Percentiles rank a stretch among this genome's conserved stretches.
phyloP scores from a whole-genome alignment of 2,888 invertebrate genomes.

The Yponomeuta plumbellus region DNA sequence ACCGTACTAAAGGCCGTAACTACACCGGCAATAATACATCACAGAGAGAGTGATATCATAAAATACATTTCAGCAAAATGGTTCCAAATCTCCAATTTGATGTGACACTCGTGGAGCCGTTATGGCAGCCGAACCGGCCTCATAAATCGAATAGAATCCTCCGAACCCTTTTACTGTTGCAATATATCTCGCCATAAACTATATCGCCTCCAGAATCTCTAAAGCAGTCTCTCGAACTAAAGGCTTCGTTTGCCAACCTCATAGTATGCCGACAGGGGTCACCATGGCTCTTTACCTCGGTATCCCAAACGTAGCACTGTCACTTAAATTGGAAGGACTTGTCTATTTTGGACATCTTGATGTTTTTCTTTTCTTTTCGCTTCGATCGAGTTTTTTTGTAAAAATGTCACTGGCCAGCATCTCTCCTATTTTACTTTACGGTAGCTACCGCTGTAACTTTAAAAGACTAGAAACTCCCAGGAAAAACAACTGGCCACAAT shows the following conservation, averaged over 20 bases:
- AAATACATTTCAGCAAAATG: constrained; percentile 13
- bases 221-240: neutral
- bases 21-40: neutral
- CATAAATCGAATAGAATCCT: constrained; percentile 26
- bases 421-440: too few species aligned
- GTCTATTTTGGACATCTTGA: neutral
- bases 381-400: neutral
- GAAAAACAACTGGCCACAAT: too few species aligned
- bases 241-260: neutral
- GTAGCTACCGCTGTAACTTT: too few species aligned
- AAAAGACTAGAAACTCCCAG: too few species aligned
- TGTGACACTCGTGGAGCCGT: constrained; percentile 17
- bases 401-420: neutral
- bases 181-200: constrained; percentile 33
- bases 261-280: neutral
- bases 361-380: neutral
- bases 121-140: constrained; percentile 4
- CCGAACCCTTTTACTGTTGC: constrained; percentile 26
- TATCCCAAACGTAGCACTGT: neutral
- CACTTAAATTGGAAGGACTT: neutral
- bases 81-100: constrained; percentile 25
- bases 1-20: neutral
- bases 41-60: constrained; percentile 1
- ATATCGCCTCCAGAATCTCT: constrained; percentile 22
- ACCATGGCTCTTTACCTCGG: neutral